Evolutionary conservation across 1,140 invertebrate genomes (phyloP).

Genomic region (Melitaea cinxia): DNA sequence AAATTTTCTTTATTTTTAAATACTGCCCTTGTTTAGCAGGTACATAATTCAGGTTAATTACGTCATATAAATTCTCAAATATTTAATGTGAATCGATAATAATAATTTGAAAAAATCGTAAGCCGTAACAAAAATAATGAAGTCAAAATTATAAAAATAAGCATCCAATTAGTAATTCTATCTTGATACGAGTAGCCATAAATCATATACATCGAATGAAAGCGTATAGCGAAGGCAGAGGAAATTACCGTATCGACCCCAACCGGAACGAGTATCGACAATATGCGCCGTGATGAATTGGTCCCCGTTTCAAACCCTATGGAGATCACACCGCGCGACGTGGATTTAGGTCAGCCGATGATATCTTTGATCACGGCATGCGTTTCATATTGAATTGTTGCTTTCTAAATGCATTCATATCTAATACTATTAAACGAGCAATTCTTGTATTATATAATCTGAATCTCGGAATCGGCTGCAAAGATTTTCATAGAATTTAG

Average conservation of each 20-base stretch:
- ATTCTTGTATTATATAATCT: no score
- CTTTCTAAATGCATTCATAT: no score
- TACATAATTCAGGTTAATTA: no score
- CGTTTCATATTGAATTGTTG: no score
- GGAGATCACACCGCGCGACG: neutral
- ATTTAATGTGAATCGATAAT: no score
- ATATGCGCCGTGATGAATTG: conserved; percentile 23
- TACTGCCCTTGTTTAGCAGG: no score
- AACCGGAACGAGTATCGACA: conserved; percentile 34
- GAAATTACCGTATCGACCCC: conserved; percentile 29
- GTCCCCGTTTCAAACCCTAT: conserved; percentile 1
- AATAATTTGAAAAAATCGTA: no score
- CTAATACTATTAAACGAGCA: no score
- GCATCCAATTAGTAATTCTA: neutral
- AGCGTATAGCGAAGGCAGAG: neutral
- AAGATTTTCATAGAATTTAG: no score
- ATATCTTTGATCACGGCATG: neutral
- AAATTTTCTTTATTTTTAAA: no score
- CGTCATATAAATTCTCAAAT: no score
- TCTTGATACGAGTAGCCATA: neutral
- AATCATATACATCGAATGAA: neutral
- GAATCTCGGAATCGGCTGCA: no score
- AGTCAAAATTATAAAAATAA: neutral
- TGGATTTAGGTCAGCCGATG: neutral
- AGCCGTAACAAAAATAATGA: neutral